A percentile compares a stretch with the other conserved stretches of the same genome.
phyloP scores from a whole-genome alignment of 2,113 vertebrate species.

The Crotophaga sulcirostris region DNA sequence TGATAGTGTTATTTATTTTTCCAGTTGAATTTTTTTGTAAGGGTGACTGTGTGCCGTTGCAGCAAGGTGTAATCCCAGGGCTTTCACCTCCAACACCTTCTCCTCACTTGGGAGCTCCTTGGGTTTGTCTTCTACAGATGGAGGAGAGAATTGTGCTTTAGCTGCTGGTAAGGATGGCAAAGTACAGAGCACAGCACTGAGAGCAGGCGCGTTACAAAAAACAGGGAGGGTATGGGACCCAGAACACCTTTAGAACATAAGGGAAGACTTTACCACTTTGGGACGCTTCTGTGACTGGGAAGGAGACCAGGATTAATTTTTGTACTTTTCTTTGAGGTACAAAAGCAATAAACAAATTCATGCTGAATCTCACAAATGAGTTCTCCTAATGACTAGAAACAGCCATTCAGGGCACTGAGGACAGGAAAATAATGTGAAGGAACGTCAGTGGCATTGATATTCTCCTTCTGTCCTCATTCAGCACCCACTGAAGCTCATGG shows the following conservation, averaged over 20 bases:
- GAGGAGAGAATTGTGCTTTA: background rate
- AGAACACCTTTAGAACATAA: background rate
- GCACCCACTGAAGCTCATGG: background rate
- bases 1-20: background rate
- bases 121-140: background rate
- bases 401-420: background rate
- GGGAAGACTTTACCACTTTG: background rate
- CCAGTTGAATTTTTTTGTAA: background rate
- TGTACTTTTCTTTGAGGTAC: background rate
- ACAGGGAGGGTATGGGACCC: background rate
- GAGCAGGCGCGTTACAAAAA: background rate
- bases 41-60: background rate
- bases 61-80: background rate
- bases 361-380: background rate
- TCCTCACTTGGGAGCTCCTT: background rate
- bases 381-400: background rate
- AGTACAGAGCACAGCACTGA: background rate
- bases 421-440: background rate
- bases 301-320: background rate
- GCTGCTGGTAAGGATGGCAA: background rate
- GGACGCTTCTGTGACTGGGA: background rate
- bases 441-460: background rate
- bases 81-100: background rate
- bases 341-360: background rate
- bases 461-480: background rate